phyloP scores from a whole-genome alignment of 2,113 vertebrate genomes.

The Labrus mixtus region DNA sequence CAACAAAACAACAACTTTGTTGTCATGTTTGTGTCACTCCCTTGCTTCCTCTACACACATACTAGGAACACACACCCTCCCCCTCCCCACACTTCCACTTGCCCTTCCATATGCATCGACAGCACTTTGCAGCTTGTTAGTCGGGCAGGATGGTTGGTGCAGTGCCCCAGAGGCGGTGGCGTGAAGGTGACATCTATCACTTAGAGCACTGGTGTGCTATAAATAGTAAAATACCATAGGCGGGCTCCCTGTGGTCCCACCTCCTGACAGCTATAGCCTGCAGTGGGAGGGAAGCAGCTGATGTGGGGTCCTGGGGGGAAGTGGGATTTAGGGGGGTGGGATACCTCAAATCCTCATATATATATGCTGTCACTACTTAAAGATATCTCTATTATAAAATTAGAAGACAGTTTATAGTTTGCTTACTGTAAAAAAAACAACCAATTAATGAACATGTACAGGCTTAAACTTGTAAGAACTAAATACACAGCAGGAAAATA shows the following conservation, averaged over 20 bases:
- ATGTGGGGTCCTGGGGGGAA: slow-evolving; percentile 42
- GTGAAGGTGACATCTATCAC: slow-evolving; percentile 88
- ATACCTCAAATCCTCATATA: slow-evolving; percentile 63
- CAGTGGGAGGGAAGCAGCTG: slow-evolving; percentile 82
- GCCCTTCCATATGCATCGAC: slow-evolving; percentile 47
- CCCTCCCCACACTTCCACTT: slow-evolving; percentile 7
- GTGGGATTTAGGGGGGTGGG: slow-evolving; percentile 29
- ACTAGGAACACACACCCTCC: slow-evolving; percentile 24
- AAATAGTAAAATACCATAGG: slow-evolving; percentile 74
- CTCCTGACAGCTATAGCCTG: slow-evolving; percentile 73
- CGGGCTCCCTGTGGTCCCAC: slow-evolving; percentile 77
- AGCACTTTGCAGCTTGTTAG: slow-evolving; percentile 83
- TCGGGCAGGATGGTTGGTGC: slow-evolving; percentile 73
- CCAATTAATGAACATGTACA: slow-evolving; percentile 8
- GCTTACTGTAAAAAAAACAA: slow-evolving; percentile 14
- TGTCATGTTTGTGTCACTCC: slow-evolving; percentile 36
- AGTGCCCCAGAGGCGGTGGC: slow-evolving; percentile 71
- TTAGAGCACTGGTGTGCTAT: slow-evolving; percentile 78
- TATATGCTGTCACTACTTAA: slow-evolving; percentile 77
- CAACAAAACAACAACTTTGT: slow-evolving; percentile 29
- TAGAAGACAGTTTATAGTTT: slow-evolving; percentile 68
- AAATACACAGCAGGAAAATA: neutral
- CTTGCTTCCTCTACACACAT: slow-evolving; percentile 9
- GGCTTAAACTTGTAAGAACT: neutral
- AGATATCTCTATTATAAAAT: slow-evolving; percentile 83